phyloP scores from a whole-genome alignment of 2,797 vertebrate genomes.

The Euphonia xanthogaster region DNA sequence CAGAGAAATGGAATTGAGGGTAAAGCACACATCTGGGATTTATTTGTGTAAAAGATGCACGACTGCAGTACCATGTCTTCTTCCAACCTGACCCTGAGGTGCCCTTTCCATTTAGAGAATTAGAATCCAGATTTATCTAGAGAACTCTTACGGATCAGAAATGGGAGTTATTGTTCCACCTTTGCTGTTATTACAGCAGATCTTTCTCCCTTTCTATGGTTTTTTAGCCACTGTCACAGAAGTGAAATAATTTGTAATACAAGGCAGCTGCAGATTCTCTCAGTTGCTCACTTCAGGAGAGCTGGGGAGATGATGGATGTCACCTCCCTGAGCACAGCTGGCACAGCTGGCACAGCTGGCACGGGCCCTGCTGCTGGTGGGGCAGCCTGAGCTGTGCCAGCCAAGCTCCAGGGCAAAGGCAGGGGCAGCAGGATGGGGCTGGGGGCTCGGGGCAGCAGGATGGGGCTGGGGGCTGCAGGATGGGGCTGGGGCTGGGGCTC shows the following conservation, averaged over 20 bases:
- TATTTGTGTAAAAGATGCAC: background rate
- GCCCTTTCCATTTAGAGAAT: background rate
- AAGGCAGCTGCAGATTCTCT: background rate
- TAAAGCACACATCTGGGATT: background rate
- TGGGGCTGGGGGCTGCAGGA: no score
- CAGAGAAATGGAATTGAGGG: background rate
- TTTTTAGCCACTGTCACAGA: background rate
- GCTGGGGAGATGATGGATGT: background rate
- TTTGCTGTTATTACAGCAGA: background rate
- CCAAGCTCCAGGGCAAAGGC: background rate
- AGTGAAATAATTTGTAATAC: background rate
- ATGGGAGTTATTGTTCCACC: background rate
- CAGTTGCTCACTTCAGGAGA: background rate
- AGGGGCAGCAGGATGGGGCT: no score
- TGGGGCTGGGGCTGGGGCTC: no score
- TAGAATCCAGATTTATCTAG: background rate
- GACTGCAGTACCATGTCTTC: background rate
- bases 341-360: background rate
- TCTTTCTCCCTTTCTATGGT: background rate
- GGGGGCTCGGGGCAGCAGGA: no score
- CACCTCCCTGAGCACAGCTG: background rate
- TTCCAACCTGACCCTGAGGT: background rate
- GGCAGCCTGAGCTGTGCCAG: background rate
- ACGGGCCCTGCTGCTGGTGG: background rate
- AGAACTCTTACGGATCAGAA: background rate